These are phyloP conservation scores for Sminthurides bifidus DNA, from an alignment of 1,140 invertebrate genomes.

Conservation along the genomic window DNA sequence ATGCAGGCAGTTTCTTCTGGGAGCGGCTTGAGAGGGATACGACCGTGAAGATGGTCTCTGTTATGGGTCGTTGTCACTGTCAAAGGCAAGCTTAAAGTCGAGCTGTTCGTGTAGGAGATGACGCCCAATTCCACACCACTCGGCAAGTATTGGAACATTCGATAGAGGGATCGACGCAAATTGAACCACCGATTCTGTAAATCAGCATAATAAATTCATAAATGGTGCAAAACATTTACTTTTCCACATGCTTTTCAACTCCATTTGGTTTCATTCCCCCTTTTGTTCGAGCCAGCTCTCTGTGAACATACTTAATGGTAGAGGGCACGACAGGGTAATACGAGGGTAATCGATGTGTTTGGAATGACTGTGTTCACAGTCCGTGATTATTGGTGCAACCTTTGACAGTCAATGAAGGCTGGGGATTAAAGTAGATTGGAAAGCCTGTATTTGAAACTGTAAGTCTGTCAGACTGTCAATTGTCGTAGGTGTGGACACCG, in stretches of 20 bases:
- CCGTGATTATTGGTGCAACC: too few species aligned
- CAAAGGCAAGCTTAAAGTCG: constrained; percentile 31
- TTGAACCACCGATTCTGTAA: constrained; percentile 32
- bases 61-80: constrained; percentile 33
- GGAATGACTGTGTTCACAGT: too few species aligned
- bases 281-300: too few species aligned
- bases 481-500: too few species aligned
- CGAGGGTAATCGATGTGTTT: too few species aligned
- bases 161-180: constrained; percentile 30
- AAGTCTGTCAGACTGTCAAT: too few species aligned
- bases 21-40: constrained; percentile 32
- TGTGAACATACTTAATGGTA: too few species aligned
- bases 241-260: background rate
- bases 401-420: too few species aligned
- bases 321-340: too few species aligned
- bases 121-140: constrained; percentile 33
- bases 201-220: too few species aligned
- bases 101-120: constrained; percentile 31
- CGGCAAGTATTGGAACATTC: constrained; percentile 33
- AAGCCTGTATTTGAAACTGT: too few species aligned
- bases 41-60: constrained; percentile 33
- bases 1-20: constrained; percentile 22
- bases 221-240: background rate
- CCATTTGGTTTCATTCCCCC: background rate
- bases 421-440: too few species aligned